Evolutionary conservation across 1,140 invertebrate species (phyloP).

Genomic region (Drosophila tristis): DNA sequence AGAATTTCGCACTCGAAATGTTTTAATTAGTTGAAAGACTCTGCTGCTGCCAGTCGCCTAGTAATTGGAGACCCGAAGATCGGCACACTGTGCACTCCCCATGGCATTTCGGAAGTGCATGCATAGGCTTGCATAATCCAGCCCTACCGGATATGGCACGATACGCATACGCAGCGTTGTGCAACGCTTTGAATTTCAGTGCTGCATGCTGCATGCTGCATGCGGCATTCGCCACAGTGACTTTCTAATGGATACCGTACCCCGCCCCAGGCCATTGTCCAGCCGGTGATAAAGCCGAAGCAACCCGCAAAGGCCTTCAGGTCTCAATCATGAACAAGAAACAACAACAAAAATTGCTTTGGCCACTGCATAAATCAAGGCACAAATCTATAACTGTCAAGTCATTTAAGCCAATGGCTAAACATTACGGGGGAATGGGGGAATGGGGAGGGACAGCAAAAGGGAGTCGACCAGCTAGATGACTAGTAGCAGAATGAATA

Average conservation of each 20-base stretch:
- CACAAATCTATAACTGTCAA: conserved; percentile 61
- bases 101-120: conserved; percentile 48
- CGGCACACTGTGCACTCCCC: background rate
- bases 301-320: conserved; percentile 34
- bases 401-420: conserved; percentile 55
- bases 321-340: conserved; percentile 42
- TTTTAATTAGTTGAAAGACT: conserved; percentile 63
- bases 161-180: conserved; percentile 69
- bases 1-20: conserved; percentile 67
- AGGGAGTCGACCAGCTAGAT: conserved; percentile 28
- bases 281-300: conserved; percentile 17
- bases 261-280: conserved; percentile 50
- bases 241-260: conserved; percentile 42
- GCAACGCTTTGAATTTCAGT: conserved; percentile 52
- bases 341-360: conserved; percentile 24
- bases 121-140: conserved; percentile 26
- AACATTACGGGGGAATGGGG: conserved; percentile 6
- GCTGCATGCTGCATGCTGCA: conserved; percentile 25
- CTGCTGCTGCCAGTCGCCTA: too few species aligned
- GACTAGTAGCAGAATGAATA: background rate
- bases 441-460: background rate
- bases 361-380: conserved; percentile 63
- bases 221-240: conserved; percentile 35
- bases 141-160: conserved; percentile 43
- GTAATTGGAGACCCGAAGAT: conserved; percentile 23